Conservation (phyloP, 2,888 invertebrate species). For the Ophraella communa region DNA sequence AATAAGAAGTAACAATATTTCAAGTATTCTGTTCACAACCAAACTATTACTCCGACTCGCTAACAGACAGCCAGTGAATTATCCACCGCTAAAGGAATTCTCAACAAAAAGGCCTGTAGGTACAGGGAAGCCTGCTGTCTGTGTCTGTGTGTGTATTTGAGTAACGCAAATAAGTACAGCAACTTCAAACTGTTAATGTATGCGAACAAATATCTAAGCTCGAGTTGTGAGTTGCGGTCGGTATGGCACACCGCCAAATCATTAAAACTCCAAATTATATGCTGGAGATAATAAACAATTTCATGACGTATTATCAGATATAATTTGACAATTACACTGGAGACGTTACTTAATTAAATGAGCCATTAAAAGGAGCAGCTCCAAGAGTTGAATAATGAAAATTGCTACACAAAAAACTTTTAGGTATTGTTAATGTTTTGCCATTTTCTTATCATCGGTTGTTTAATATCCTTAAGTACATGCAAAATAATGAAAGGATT, state of each 20-base stretch:
- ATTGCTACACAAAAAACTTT: too few species aligned
- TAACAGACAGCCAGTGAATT: background rate
- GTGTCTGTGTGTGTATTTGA: constrained; percentile 1
- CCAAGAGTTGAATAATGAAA: too few species aligned
- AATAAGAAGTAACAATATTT: too few species aligned
- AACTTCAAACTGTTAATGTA: constrained; percentile 9
- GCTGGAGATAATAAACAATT: constrained; percentile 3
- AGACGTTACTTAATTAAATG: background rate
- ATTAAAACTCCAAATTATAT: constrained; percentile 1
- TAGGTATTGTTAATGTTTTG: too few species aligned
- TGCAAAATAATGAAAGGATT: too few species aligned
- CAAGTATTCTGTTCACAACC: too few species aligned
- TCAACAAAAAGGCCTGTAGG: background rate
- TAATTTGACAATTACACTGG: background rate
- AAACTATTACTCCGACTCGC: too few species aligned
- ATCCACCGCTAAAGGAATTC: background rate
- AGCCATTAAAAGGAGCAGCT: too few species aligned
- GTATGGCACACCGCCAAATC: constrained; percentile 17
- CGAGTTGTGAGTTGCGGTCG: constrained; percentile 9
- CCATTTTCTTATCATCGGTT: too few species aligned
- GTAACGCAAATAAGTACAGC: constrained; percentile 6
- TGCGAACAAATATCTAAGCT: constrained; percentile 8
- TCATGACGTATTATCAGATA: background rate
- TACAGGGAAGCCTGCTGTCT: too few species aligned
- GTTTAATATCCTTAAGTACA: too few species aligned